Conservation (phyloP, 1,140 invertebrate genomes). For the Olivierus martensii region DNA sequence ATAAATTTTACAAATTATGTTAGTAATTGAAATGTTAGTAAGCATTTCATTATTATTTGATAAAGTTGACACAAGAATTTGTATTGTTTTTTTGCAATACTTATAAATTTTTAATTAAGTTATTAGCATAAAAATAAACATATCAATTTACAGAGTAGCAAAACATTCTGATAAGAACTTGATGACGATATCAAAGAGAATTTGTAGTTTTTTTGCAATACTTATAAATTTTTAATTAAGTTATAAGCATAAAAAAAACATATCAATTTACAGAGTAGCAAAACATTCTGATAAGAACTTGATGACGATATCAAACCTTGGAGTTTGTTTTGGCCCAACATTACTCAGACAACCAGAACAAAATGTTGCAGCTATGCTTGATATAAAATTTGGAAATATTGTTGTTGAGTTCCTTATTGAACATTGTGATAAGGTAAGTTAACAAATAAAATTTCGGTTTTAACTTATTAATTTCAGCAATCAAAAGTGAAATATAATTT, state of each 20-base stretch:
- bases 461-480: not conserved
- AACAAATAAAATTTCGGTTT: not conserved
- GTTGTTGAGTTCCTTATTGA: slow-evolving; percentile 93
- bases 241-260: no score
- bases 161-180: slow-evolving; percentile 75
- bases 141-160: no score
- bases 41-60: no score
- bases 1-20: no score
- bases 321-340: slow-evolving; percentile 98
- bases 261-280: no score
- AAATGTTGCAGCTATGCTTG: slow-evolving; percentile 92
- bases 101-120: no score
- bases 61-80: no score
- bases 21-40: no score
- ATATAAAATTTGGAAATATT: slow-evolving; percentile 97
- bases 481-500: not conserved
- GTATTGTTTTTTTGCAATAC: no score
- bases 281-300: slow-evolving; percentile 75
- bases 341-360: slow-evolving; percentile 85
- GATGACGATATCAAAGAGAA: slow-evolving; percentile 97
- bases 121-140: no score
- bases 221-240: no score
- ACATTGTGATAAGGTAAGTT: slow-evolving; percentile 63
- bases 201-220: no score
- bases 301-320: slow-evolving; percentile 93